Evolutionary conservation across 2,888 invertebrate genomes (phyloP).

Genomic region (Hirtodrosophila alboralis): DNA sequence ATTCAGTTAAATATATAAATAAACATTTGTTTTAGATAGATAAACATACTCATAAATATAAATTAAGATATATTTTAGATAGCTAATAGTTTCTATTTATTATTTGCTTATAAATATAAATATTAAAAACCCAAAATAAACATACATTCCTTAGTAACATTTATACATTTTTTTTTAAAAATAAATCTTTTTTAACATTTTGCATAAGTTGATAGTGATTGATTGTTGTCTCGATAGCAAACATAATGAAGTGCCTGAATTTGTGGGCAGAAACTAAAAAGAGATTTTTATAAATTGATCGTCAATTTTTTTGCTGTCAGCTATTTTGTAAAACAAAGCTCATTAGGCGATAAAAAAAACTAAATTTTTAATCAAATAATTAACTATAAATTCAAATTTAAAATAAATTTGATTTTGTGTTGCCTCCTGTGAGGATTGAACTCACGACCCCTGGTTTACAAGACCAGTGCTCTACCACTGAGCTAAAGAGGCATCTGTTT

Average conservation of each 20-base stretch:
- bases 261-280: slow-evolving; percentile 4
- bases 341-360: background rate
- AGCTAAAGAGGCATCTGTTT: slow-evolving; percentile 90
- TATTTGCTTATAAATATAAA: no score
- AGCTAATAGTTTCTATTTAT: no score
- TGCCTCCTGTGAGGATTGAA: slow-evolving; percentile 95
- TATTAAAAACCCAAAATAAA: no score
- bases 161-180: no score
- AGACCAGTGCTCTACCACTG: slow-evolving; percentile 96
- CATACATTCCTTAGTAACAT: no score
- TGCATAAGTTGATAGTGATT: slow-evolving; percentile 26
- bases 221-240: slow-evolving; percentile 25
- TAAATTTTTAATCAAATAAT: background rate
- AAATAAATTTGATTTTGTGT: slow-evolving; percentile 85
- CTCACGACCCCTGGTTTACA: slow-evolving; percentile 96
- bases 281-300: slow-evolving; percentile 13
- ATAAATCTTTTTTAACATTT: background rate
- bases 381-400: no score
- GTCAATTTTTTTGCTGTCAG: slow-evolving; percentile 10
- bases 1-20: no score
- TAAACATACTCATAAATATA: no score
- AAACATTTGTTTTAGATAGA: no score
- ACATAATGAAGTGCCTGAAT: background rate
- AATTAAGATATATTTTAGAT: no score
- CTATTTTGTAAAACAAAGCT: background rate